Evolutionary conservation across 2,888 invertebrate species (phyloP).

Genomic region (Pheosia tremula): DNA sequence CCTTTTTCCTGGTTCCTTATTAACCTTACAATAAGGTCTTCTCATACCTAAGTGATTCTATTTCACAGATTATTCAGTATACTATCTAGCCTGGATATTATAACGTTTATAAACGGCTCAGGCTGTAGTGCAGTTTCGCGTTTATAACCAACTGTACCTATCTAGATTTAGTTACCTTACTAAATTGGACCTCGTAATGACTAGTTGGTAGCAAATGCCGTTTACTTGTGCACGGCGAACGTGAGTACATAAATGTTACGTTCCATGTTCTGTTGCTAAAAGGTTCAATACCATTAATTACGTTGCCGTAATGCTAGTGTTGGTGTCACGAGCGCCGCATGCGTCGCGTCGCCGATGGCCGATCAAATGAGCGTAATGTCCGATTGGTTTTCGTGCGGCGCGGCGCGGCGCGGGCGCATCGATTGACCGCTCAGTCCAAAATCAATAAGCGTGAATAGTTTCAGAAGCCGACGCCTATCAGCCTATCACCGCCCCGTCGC

Average conservation of each 20-base stretch:
- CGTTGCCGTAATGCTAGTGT: slow-evolving; percentile 10
- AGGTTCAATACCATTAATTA: neutral
- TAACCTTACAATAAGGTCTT: no score
- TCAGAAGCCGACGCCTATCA: slow-evolving; percentile 34
- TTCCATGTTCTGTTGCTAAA: neutral
- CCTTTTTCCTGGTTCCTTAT: neutral
- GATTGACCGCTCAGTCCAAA: slow-evolving; percentile 27
- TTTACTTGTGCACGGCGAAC: neutral
- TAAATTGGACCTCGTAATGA: no score
- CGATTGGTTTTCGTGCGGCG: slow-evolving; percentile 10
- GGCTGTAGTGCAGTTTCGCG: no score
- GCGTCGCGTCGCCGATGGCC: slow-evolving; percentile 3
- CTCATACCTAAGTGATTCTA: no score
- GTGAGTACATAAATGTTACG: neutral
- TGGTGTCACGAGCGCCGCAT: neutral
- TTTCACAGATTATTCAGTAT: no score
- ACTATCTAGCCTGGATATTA: neutral
- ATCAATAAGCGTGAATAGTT: slow-evolving; percentile 31
- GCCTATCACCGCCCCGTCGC: slow-evolving; percentile 14
- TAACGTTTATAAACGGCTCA: no score
- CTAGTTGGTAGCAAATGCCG: neutral
- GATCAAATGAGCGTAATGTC: slow-evolving; percentile 15
- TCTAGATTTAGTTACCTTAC: no score
- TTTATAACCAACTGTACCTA: no score
- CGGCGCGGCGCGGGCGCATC: slow-evolving; percentile 15